These are phyloP conservation scores for Micromussa lordhowensis DNA, from an alignment of 92 coral and sea anemone species.

Conservation along the genomic window DNA sequence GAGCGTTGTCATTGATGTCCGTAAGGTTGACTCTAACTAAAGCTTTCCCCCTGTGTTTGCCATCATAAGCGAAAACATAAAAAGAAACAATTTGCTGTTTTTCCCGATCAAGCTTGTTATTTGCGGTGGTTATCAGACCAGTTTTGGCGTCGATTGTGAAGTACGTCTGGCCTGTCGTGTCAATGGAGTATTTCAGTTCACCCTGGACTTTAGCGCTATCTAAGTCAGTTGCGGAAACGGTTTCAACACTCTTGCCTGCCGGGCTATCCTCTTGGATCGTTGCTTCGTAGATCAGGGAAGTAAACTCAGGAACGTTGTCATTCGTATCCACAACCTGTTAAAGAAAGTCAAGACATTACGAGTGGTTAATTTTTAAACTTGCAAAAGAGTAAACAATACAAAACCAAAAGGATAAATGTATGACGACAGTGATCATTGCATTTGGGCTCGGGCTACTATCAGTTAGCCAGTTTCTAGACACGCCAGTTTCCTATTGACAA, in stretches of 20 bases:
- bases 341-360: background rate
- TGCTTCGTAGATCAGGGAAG: constrained; percentile 62
- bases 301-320: constrained; percentile 80
- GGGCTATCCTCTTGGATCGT: constrained; percentile 63
- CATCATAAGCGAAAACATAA: constrained; percentile 81
- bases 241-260: constrained; percentile 52
- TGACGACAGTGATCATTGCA: too few relatives aligned
- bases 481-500: too few relatives aligned
- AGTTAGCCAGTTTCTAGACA: too few relatives aligned
- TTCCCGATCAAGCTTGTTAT: constrained; percentile 74
- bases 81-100: constrained; percentile 64
- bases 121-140: constrained; percentile 79
- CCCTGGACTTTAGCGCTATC: constrained; percentile 66
- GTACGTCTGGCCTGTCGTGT: constrained; percentile 48
- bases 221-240: constrained; percentile 77
- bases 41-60: constrained; percentile 67
- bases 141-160: constrained; percentile 56
- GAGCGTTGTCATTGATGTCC: constrained; percentile 82
- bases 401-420: too few relatives aligned
- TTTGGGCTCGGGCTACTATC: too few relatives aligned
- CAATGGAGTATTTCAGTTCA: constrained; percentile 62
- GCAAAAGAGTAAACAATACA: too few relatives aligned
- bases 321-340: constrained; percentile 75
- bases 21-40: constrained; percentile 67
- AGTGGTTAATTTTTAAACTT: background rate